Conservation (phyloP, 2,113 vertebrate species). For the Podilymbus podiceps region DNA sequence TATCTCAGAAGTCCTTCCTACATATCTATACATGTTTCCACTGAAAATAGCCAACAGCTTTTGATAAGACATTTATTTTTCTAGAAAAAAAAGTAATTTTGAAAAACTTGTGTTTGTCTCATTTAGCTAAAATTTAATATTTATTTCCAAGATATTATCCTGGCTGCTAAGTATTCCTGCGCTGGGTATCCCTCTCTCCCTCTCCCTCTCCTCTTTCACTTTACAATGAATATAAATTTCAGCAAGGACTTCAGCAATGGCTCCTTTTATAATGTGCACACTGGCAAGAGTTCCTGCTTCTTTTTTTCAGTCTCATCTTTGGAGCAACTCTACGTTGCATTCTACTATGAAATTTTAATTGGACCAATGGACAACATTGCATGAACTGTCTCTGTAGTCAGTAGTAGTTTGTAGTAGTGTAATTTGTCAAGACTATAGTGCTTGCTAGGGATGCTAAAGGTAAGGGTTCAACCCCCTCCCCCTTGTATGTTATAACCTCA, state of each 20-base stretch:
- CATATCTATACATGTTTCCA: background rate
- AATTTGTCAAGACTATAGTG: background rate
- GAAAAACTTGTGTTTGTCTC: background rate
- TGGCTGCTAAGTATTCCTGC: background rate
- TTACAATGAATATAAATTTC: background rate
- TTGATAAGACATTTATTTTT: background rate
- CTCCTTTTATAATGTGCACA: background rate
- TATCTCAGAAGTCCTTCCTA: background rate
- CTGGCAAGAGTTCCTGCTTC: background rate
- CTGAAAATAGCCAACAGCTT: background rate
- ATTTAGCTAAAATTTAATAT: background rate
- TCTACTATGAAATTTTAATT: background rate
- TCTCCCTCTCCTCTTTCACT: background rate
- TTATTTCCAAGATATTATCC: background rate
- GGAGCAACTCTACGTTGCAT: background rate
- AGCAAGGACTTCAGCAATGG: background rate
- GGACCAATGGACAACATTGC: background rate
- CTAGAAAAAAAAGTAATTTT: background rate
- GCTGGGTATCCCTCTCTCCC: background rate
- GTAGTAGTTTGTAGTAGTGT: too few species aligned
- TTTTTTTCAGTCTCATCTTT: background rate
- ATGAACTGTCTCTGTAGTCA: background rate
- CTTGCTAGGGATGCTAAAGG: background rate
- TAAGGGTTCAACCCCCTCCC: background rate
- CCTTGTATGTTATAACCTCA: background rate